A percentile compares a stretch with the other conserved stretches of the same genome.
phyloP scores from a whole-genome alignment of 2,113 vertebrate genomes.

The Panthera tigris region DNA sequence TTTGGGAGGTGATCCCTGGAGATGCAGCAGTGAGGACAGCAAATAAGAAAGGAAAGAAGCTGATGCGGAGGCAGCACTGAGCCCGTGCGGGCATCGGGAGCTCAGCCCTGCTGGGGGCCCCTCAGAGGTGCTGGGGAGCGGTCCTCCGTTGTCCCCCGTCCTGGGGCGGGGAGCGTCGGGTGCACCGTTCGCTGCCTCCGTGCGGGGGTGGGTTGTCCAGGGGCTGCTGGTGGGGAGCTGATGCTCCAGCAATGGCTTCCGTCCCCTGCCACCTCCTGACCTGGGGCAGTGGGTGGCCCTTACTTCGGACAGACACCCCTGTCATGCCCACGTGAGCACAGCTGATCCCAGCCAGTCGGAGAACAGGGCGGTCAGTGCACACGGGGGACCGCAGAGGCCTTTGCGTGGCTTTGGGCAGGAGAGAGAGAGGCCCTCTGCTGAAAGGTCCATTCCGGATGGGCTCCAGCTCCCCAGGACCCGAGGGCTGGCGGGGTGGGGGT shows the following conservation, averaged over 20 bases:
- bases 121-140: neutral
- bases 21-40: neutral
- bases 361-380: neutral
- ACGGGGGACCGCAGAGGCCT: neutral
- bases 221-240: neutral
- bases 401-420: neutral
- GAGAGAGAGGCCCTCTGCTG: neutral
- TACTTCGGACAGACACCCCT: neutral
- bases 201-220: neutral
- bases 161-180: neutral
- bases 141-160: too few relatives aligned
- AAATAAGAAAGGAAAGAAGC: neutral
- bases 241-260: neutral
- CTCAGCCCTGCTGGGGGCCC: neutral
- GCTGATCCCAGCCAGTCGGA: neutral
- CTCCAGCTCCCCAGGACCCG: neutral
- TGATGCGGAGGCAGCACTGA: rapidly evolving
- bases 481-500: neutral
- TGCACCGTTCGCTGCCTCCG: rapidly evolving
- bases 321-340: too few relatives aligned
- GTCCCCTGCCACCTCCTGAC: neutral
- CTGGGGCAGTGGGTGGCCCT: neutral
- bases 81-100: neutral
- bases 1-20: neutral
- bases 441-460: neutral